These are phyloP conservation scores for Eupithecia subfuscata DNA, from an alignment of 2,888 invertebrate species.

Conservation along the genomic window DNA sequence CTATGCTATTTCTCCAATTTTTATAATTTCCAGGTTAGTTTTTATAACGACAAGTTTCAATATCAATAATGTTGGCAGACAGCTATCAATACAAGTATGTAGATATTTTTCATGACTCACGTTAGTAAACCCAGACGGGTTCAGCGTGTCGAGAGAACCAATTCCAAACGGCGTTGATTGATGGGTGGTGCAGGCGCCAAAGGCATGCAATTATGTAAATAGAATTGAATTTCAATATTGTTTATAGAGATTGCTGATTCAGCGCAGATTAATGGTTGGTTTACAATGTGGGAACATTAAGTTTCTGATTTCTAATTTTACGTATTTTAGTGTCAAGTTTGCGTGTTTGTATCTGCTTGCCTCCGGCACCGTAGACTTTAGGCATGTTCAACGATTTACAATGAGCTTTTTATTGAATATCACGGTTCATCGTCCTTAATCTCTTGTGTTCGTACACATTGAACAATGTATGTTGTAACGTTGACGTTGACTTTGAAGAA, in stretches of 20 bases:
- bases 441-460: background rate
- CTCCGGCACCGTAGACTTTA: background rate
- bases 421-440: background rate
- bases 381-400: background rate
- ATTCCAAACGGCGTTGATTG: slow-evolving; percentile 35
- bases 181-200: slow-evolving; percentile 30
- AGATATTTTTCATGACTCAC: slow-evolving; percentile 35
- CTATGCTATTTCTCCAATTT: too few species aligned
- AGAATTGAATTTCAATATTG: slow-evolving; percentile 13
- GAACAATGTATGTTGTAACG: background rate
- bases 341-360: background rate
- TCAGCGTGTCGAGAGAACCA: slow-evolving; percentile 21
- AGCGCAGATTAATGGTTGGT: background rate
- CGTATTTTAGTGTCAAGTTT: background rate
- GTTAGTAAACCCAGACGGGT: slow-evolving; percentile 36
- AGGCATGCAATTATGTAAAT: slow-evolving; percentile 26
- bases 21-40: background rate
- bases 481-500: background rate
- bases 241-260: slow-evolving; percentile 20
- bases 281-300: background rate
- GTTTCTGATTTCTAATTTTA: background rate
- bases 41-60: slow-evolving; percentile 13
- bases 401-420: background rate
- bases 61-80: slow-evolving; percentile 30
- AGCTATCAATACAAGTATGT: slow-evolving; percentile 11